phyloP scores from a whole-genome alignment of 2,888 invertebrate genomes.

The Clitarchus hookeri region DNA sequence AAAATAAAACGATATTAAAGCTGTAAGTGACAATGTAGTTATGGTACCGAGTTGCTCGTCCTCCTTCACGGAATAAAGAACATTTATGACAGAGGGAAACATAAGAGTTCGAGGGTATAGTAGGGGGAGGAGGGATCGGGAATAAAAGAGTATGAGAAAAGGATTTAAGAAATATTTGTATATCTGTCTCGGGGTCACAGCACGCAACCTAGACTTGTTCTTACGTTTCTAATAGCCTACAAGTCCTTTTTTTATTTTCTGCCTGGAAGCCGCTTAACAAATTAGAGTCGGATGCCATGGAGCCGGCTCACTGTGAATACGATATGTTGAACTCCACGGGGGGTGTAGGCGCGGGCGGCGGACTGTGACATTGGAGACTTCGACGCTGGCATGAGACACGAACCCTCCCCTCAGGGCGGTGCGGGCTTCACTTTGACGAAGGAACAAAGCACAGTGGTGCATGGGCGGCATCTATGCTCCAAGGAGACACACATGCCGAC shows the following conservation, averaged over 20 bases:
- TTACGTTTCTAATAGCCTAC: not conserved
- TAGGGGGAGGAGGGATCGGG: not conserved
- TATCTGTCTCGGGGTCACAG: not conserved
- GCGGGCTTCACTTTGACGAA: not conserved
- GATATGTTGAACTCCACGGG: not conserved
- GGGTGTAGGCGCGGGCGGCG: not conserved
- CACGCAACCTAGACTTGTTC: not conserved
- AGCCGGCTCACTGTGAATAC: not conserved
- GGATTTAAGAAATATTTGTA: not conserved
- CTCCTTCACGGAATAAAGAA: not conserved
- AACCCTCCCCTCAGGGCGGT: not conserved
- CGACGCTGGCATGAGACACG: not conserved
- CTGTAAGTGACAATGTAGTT: not conserved
- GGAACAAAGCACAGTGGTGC: not conserved
- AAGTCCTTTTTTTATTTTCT: not conserved
- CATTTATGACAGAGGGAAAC: not conserved
- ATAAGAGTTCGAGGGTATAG: not conserved
- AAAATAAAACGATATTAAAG: not conserved
- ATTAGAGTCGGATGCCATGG: not conserved
- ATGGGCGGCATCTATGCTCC: not conserved
- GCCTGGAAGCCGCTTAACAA: not conserved
- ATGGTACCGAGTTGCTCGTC: not conserved
- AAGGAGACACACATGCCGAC: too few relatives aligned
- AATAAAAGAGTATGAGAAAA: not conserved
- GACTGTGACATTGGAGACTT: not conserved